phyloP scores from a whole-genome alignment of 2,113 vertebrate species.

The Eidolon helvum region DNA sequence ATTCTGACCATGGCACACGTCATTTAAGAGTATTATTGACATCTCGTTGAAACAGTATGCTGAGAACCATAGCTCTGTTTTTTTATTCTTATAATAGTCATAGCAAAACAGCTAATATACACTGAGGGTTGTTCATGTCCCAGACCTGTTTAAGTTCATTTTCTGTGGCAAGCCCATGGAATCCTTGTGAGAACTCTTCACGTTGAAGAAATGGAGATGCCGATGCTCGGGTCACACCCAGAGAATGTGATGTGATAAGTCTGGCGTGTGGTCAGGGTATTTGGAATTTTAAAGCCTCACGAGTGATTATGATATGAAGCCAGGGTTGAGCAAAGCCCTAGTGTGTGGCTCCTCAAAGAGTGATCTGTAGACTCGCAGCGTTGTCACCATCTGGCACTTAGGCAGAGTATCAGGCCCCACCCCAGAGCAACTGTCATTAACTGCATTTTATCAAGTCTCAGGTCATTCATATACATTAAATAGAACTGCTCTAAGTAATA shows the following conservation, averaged over 20 bases:
- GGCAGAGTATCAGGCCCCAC: no score
- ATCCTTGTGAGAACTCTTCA: not conserved
- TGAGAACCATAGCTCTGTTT: not conserved
- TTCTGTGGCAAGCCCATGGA: not conserved
- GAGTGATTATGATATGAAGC: not conserved
- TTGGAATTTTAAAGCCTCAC: not conserved
- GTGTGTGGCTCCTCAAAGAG: not conserved
- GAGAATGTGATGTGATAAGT: not conserved
- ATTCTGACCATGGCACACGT: not conserved
- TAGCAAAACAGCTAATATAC: not conserved
- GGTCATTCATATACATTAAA: not conserved
- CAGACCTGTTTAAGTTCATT: not conserved
- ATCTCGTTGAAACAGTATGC: not conserved
- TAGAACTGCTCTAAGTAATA: not conserved
- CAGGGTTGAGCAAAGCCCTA: not conserved
- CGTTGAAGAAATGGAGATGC: not conserved
- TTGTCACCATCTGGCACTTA: not conserved
- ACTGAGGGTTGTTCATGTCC: not conserved
- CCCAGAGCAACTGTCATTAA: not conserved
- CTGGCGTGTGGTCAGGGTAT: not conserved
- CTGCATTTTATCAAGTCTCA: not conserved
- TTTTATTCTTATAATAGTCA: not conserved
- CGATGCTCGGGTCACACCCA: not conserved
- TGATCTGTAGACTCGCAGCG: not conserved
- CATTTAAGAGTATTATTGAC: not conserved